Conservation (phyloP, 1,140 invertebrate species). For the Elysia chlorotica region DNA sequence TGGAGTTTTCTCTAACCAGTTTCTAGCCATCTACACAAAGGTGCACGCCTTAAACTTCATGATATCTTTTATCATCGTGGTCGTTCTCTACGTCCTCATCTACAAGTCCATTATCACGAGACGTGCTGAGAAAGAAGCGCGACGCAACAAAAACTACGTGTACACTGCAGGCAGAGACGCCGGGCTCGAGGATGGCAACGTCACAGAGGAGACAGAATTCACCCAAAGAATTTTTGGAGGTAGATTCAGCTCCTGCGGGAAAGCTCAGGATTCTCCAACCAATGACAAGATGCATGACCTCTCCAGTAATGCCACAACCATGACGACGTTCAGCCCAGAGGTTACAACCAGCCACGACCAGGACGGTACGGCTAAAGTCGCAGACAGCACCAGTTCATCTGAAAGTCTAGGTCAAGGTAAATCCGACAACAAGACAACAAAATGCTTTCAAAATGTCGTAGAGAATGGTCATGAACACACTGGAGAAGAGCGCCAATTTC, state of each 20-base stretch:
- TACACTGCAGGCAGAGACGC: constrained; percentile 20
- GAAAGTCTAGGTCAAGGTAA: not conserved
- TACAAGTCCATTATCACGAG: constrained; percentile 30
- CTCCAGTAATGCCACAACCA: no score
- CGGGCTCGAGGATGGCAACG: not conserved
- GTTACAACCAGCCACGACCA: constrained; percentile 9
- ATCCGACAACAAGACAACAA: constrained; percentile 1
- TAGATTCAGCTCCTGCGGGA: no score
- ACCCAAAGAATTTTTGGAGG: no score
- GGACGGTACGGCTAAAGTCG: not conserved
- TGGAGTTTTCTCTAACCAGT: no score
- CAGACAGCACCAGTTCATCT: not conserved
- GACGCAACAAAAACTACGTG: constrained; percentile 26
- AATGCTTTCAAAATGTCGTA: not conserved
- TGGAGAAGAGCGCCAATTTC: not conserved
- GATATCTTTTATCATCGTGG: constrained; percentile 24
- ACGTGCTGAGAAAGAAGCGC: constrained; percentile 31
- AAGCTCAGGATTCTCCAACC: no score
- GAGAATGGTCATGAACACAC: not conserved
- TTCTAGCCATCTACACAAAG: constrained; percentile 26
- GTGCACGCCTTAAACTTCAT: constrained; percentile 27
- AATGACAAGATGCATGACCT: no score
- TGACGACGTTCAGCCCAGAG: no score
- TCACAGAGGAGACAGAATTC: constrained; percentile 23
- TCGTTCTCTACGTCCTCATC: constrained; percentile 32